Percentiles rank a stretch among this genome's conserved stretches.
Conservation (phyloP, 2,888 invertebrate genomes). For the Cepaea hortensis region DNA sequence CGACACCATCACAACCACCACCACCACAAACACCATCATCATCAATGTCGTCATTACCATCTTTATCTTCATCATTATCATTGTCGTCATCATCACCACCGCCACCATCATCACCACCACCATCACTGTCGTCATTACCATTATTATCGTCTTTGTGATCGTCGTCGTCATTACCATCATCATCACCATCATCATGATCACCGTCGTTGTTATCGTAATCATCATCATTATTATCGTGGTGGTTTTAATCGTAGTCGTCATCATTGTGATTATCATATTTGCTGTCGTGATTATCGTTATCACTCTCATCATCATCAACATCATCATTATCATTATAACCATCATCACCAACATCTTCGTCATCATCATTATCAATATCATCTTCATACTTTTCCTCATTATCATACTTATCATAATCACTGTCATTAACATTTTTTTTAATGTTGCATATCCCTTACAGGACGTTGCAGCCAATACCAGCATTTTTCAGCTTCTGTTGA, state of each 20-base stretch:
- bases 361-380: background rate
- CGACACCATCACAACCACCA: too few relatives aligned
- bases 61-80: too few relatives aligned
- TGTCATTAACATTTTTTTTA: too few relatives aligned
- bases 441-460: too few relatives aligned
- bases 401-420: background rate
- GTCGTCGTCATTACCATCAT: background rate
- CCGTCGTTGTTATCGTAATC: background rate
- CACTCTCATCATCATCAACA: constrained; percentile 12
- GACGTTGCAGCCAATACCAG: too few relatives aligned
- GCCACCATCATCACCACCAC: background rate
- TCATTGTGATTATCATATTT: background rate
- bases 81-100: background rate
- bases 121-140: background rate
- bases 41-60: background rate
- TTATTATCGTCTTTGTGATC: background rate
- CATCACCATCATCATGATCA: constrained; percentile 20
- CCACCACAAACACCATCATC: background rate
- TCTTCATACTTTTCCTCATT: background rate
- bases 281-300: background rate
- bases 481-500: too few relatives aligned
- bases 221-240: background rate
- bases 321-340: background rate
- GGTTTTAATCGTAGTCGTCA: constrained; percentile 1
- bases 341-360: background rate